Evolutionary conservation across 2,113 vertebrate genomes (phyloP).

Genomic region (Monopterus albus): DNA sequence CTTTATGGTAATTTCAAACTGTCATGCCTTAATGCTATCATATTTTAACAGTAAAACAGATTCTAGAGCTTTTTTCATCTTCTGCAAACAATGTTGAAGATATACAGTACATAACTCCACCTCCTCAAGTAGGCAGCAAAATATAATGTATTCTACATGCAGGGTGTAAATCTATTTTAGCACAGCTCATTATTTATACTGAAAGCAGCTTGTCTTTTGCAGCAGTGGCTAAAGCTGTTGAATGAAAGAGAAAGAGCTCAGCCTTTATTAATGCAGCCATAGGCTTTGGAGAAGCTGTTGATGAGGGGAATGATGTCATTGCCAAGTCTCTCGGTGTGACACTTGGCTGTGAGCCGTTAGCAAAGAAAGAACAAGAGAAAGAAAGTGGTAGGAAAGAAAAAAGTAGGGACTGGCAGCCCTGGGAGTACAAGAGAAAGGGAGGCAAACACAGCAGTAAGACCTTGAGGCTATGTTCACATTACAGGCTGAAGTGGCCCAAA

Average conservation of each 20-base stretch:
- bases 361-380: conserved; percentile 45
- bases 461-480: no score
- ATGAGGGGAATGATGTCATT: conserved; percentile 79
- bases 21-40: background rate
- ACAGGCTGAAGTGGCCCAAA: no score
- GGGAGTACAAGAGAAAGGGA: background rate
- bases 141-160: conserved; percentile 46
- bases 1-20: background rate
- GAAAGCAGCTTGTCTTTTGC: conserved; percentile 63
- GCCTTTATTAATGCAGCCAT: conserved; percentile 54
- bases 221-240: conserved; percentile 39
- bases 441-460: background rate
- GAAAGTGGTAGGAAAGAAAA: conserved; percentile 27
- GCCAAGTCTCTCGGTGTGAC: conserved; percentile 61
- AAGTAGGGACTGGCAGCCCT: conserved; percentile 36
- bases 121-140: conserved; percentile 15
- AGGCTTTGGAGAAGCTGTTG: conserved; percentile 54
- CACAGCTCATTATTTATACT: conserved; percentile 47
- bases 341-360: conserved; percentile 71
- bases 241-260: conserved; percentile 41
- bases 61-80: conserved; percentile 18
- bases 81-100: conserved; percentile 31
- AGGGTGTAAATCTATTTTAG: conserved; percentile 54
- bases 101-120: background rate
- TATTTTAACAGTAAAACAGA: conserved; percentile 17